phyloP scores from a whole-genome alignment of 2,888 invertebrate genomes.

The Vandiemenella viatica region DNA sequence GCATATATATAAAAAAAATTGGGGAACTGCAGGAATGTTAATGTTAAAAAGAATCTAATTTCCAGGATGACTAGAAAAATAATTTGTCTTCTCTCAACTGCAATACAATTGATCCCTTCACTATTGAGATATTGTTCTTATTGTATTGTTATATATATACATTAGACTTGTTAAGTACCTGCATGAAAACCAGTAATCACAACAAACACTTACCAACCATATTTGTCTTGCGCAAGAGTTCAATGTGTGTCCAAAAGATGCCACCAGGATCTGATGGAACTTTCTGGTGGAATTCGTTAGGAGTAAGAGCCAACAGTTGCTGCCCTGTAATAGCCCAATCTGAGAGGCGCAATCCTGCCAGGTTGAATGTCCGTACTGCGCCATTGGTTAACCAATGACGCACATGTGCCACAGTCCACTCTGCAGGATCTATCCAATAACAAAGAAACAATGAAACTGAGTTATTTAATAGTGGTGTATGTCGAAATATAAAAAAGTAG shows the following conservation, averaged over 20 bases:
- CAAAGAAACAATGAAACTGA: not conserved
- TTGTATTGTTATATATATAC: too few species aligned
- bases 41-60: too few species aligned
- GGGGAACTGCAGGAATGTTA: too few species aligned
- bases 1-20: too few species aligned
- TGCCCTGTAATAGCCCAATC: slow-evolving; percentile 68
- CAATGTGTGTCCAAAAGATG: slow-evolving; percentile 88
- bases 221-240: slow-evolving; percentile 76
- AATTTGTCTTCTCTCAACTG: too few species aligned
- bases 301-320: slow-evolving; percentile 52
- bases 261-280: slow-evolving; percentile 72
- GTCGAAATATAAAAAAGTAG: not conserved
- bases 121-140: too few species aligned
- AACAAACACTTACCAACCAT: slow-evolving; percentile 70
- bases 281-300: slow-evolving; percentile 50
- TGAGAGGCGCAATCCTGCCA: slow-evolving; percentile 51
- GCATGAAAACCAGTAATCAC: too few species aligned
- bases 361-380: slow-evolving; percentile 78
- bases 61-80: too few species aligned
- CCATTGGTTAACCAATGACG: slow-evolving; percentile 85
- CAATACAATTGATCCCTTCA: too few species aligned
- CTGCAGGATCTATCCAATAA: slow-evolving; percentile 24
- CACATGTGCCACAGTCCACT: slow-evolving; percentile 62
- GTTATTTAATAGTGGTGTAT: not conserved
- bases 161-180: too few species aligned